Base-by-base conservation (phyloP, 1,140 invertebrate species). In the Achatina immaculata region DNA sequence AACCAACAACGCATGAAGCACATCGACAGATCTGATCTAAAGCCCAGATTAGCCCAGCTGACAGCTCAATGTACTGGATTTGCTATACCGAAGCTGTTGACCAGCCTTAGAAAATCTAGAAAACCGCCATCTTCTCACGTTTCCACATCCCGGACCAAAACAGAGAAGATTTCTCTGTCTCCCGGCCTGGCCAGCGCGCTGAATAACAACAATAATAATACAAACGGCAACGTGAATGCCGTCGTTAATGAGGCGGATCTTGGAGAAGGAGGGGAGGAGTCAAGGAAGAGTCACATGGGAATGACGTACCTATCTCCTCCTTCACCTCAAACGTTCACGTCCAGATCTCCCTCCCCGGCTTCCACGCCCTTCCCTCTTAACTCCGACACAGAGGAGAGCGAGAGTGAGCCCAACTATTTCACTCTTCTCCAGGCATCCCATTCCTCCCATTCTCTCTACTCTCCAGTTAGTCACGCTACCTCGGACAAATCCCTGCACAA, bases 1-100 rank as follows among this genome's bases (percentile, higher is more conserved):
- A 91, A 90, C 81, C 87, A 87, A 69, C 76, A 82, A 7, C 81
- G 87, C 7, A 90, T 90, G 88, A 66, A 82, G 34, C 83, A 82
- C 21, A 87, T 89, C 21, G 85, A 87, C 7, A 81, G 86, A 40
- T 86, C 86, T 0, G 84, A 89, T 48, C 83, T 88, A 65, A 72
- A 78, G 69, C 83, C 77, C 66, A 80, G 75, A 38, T 71, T 85
- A 28, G 81, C 73, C 14, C 80, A 83, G 51, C 43, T 83, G 31
- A 85, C 81, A 0, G 76, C 82, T n/a, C 77, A 81, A 34, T 85
- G 74, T 71, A 78, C 78, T 28, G 75, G 81, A 0, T 55, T 82
- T 21, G 78, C 78, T 55, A 55, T 82, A 6, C 83, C 83, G 3
- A 80, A 80, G 40, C 45, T 80, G 7, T 28, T 80, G 34, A 45